phyloP scores from a whole-genome alignment of 2,888 invertebrate genomes.

The Pollenia griseotomentosa region DNA sequence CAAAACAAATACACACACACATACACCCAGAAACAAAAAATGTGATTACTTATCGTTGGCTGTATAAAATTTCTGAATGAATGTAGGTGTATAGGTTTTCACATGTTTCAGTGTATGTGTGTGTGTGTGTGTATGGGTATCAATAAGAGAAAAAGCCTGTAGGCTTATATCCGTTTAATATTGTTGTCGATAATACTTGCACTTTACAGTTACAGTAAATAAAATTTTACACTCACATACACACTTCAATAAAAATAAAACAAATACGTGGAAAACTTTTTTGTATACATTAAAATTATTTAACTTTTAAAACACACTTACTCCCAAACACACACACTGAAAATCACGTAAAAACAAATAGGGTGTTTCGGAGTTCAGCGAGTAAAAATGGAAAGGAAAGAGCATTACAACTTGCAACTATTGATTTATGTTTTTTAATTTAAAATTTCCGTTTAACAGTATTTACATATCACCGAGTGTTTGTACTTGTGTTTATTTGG shows the following conservation, averaged over 20 bases:
- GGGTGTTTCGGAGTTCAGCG: no score
- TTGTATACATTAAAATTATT: conserved; percentile 60
- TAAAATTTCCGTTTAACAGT: conserved; percentile 84
- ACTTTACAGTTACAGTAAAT: conserved; percentile 71
- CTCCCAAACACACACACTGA: neutral
- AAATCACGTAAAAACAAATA: neutral
- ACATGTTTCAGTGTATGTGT: no score
- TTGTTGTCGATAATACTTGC: conserved; percentile 82
- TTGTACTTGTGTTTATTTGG: conserved; percentile 6
- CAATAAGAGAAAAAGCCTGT: conserved; percentile 59
- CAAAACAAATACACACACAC: conserved; percentile 11
- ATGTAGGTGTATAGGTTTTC: conserved; percentile 10
- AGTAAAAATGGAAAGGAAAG: neutral
- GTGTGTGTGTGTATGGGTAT: no score
- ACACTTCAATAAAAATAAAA: conserved; percentile 1
- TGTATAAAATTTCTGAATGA: neutral
- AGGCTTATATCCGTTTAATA: conserved; percentile 82
- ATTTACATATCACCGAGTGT: conserved; percentile 59
- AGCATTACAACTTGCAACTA: conserved; percentile 75
- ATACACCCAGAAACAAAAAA: conserved; percentile 27
- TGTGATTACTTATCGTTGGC: conserved; percentile 41
- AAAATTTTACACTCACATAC: conserved; percentile 65
- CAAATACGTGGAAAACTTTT: conserved; percentile 27
- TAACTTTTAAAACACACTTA: conserved; percentile 32
- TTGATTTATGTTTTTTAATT: conserved; percentile 84